A percentile compares a stretch with the other conserved stretches of the same genome.
phyloP scores from a whole-genome alignment of 2,888 invertebrate species.

The Eueremaeus valkanovi region DNA sequence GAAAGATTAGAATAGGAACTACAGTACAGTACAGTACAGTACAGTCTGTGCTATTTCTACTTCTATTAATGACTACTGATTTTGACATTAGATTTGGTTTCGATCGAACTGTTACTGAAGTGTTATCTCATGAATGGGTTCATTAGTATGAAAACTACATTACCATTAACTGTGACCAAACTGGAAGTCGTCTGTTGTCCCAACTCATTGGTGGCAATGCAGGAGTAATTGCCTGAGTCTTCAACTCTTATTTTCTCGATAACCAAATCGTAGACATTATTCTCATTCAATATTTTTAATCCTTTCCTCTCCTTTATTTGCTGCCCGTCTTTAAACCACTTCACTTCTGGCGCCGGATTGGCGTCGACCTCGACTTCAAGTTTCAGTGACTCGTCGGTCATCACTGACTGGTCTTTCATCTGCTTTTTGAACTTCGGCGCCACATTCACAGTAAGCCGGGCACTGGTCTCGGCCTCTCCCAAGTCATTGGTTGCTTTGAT shows the following conservation, averaged over 20 bases:
- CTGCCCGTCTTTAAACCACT: constrained; percentile 38
- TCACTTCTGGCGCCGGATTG: constrained; percentile 66
- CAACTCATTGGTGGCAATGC: constrained; percentile 61
- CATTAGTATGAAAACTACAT: too few species aligned
- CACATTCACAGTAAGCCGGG: constrained; percentile 70
- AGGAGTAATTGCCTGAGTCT: constrained; percentile 50
- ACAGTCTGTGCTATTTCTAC: too few species aligned
- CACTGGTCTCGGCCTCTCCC: constrained; percentile 69
- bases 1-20: too few species aligned
- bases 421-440: constrained; percentile 80
- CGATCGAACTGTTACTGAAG: too few species aligned
- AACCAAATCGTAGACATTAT: constrained; percentile 51
- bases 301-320: constrained; percentile 32
- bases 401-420: constrained; percentile 68
- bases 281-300: constrained; percentile 22
- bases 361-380: constrained; percentile 80
- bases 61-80: too few species aligned
- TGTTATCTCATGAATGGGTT: too few species aligned
- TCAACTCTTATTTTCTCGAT: constrained; percentile 33
- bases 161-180: constrained; percentile 74
- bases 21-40: too few species aligned
- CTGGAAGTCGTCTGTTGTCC: constrained; percentile 88
- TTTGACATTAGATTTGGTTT: too few species aligned
- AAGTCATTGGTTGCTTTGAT: constrained; percentile 76
- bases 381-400: constrained; percentile 67